Evolutionary conservation across 2,113 vertebrate species (phyloP).

Genomic region (Aphelocoma coerulescens): DNA sequence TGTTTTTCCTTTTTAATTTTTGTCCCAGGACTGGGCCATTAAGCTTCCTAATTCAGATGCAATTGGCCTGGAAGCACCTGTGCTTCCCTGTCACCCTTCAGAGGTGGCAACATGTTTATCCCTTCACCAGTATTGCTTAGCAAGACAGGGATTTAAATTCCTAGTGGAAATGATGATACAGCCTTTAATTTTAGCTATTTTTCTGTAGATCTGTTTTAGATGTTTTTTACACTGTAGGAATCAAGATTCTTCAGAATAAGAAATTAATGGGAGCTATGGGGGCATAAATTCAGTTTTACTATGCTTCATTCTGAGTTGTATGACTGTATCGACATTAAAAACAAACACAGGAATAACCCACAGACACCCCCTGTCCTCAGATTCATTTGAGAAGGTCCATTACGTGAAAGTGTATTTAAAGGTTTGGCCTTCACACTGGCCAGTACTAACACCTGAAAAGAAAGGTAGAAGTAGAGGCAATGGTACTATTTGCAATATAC

Average conservation of each 20-base stretch:
- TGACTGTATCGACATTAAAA: neutral
- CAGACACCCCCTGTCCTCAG: neutral
- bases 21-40: neutral
- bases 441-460: neutral
- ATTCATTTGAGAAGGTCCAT: neutral
- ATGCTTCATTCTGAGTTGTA: neutral
- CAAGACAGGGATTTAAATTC: neutral
- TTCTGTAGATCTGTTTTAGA: neutral
- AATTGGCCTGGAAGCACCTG: neutral
- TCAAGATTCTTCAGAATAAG: neutral
- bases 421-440: neutral
- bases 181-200: neutral
- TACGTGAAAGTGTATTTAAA: neutral
- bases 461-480: neutral
- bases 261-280: neutral
- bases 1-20: neutral
- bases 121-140: neutral
- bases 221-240: neutral
- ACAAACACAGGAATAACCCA: neutral
- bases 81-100: neutral
- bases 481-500: neutral
- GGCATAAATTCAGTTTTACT: neutral
- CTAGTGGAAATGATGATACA: neutral
- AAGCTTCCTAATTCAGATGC: neutral
- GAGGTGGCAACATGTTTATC: neutral